Evolutionary conservation across 2,113 vertebrate species (phyloP).

Genomic region (Tor tambroides): DNA sequence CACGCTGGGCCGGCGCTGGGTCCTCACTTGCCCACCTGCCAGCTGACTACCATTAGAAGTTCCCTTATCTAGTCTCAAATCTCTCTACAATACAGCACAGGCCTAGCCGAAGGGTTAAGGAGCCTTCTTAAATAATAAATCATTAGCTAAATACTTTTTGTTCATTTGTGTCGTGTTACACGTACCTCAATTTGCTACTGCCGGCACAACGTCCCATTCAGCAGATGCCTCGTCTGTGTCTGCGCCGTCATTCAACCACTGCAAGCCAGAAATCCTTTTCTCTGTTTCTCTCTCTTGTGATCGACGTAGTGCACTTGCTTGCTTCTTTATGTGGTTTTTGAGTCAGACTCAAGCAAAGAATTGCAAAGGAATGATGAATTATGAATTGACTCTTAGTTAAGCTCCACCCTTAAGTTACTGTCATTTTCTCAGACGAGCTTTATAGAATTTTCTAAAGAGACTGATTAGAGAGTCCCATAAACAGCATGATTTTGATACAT

Average conservation of each 20-base stretch:
- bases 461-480: neutral
- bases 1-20: slow-evolving; percentile 64
- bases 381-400: neutral
- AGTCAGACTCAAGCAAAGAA: neutral
- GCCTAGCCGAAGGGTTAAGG: slow-evolving; percentile 66
- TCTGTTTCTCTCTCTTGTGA: slow-evolving; percentile 10
- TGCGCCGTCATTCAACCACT: slow-evolving; percentile 30
- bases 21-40: slow-evolving; percentile 76
- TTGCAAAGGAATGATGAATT: neutral
- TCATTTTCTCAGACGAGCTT: neutral
- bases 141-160: slow-evolving; percentile 84
- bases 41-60: slow-evolving; percentile 81
- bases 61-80: slow-evolving; percentile 77
- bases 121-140: slow-evolving; percentile 81
- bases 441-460: neutral
- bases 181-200: slow-evolving; percentile 79
- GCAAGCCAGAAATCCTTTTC: slow-evolving; percentile 25
- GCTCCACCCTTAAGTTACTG: neutral
- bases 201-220: slow-evolving; percentile 64
- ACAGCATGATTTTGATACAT: neutral
- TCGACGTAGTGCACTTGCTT: neutral
- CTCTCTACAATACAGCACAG: slow-evolving; percentile 74
- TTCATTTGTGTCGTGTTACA: slow-evolving; percentile 83
- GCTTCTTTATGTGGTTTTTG: neutral
- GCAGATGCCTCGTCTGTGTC: slow-evolving; percentile 51